A percentile compares a stretch with the other conserved stretches of the same genome.
Evolutionary conservation across 2,113 vertebrate species (phyloP).

Genomic region (Boulengeromyrus knoepffleri): DNA sequence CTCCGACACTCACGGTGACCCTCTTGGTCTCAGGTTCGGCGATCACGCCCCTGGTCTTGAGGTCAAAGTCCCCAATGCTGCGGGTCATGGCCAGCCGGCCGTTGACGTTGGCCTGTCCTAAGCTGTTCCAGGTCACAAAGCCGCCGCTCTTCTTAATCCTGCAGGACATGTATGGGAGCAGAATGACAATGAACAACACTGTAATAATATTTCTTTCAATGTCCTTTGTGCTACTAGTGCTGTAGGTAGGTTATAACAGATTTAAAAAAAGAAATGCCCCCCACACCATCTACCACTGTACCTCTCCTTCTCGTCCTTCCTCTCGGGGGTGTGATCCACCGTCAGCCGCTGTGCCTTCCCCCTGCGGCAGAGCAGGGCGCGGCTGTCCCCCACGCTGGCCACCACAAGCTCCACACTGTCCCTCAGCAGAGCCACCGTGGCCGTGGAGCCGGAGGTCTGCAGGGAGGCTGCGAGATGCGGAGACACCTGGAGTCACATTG

Average conservation of each 20-base stretch:
- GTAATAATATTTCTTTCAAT: neutral
- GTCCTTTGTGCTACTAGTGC: neutral
- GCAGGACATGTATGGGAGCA: conserved; percentile 2
- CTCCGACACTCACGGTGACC: conserved; percentile 59
- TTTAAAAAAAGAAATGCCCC: neutral
- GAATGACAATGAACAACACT: neutral
- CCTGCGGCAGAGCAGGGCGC: conserved; percentile 87
- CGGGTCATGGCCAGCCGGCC: conserved; percentile 93
- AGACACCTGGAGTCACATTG: neutral
- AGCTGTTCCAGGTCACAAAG: conserved; percentile 87
- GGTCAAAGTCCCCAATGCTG: conserved; percentile 92
- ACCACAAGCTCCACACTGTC: conserved; percentile 93
- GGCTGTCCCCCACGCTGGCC: conserved; percentile 91
- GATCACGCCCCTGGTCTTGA: conserved; percentile 83
- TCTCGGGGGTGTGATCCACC: conserved; percentile 88
- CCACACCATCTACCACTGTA: conserved; percentile 32
- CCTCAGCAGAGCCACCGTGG: conserved; percentile 89
- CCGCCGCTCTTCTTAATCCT: conserved; percentile 88
- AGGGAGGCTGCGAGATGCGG: conserved; percentile 55
- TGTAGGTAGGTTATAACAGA: neutral
- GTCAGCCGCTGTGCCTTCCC: conserved; percentile 90
- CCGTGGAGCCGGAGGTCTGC: conserved; percentile 79
- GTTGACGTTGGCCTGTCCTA: conserved; percentile 92
- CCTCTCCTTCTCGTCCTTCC: conserved; percentile 96
- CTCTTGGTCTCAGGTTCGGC: conserved; percentile 90